These are phyloP conservation scores for Eupithecia centaureata DNA, from an alignment of 2,888 invertebrate genomes.

Conservation along the genomic window DNA sequence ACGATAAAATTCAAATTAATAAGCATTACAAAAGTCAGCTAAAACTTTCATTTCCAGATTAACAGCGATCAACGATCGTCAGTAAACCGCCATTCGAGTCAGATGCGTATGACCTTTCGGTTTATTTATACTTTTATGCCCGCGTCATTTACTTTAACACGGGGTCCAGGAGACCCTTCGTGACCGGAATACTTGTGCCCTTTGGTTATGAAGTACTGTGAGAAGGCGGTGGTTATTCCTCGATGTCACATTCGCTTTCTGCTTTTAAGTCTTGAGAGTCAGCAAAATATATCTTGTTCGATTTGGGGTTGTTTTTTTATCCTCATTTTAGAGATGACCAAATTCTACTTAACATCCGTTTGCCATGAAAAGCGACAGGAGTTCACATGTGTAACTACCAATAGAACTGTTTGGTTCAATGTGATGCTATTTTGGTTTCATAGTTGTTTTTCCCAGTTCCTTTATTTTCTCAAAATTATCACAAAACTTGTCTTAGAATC, in stretches of 20 bases:
- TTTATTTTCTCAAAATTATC: neutral
- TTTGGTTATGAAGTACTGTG: neutral
- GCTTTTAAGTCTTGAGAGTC: neutral
- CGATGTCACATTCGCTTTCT: neutral
- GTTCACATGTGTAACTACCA: no score
- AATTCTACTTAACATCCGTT: no score
- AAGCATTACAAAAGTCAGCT: neutral
- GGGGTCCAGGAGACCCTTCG: constrained; percentile 1
- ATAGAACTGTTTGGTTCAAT: neutral
- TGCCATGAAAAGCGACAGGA: no score
- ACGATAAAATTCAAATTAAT: neutral
- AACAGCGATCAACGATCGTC: neutral
- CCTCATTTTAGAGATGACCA: no score
- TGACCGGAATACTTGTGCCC: constrained; percentile 9
- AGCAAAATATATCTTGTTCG: neutral
- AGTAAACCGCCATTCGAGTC: neutral
- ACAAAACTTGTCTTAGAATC: neutral
- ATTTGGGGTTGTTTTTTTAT: neutral
- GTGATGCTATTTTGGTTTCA: neutral
- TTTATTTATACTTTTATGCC: constrained; percentile 6
- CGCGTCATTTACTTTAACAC: constrained; percentile 7
- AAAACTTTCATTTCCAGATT: neutral
- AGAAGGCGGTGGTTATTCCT: neutral
- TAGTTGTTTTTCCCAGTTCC: neutral
- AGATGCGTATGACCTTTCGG: constrained; percentile 3